phyloP scores from a whole-genome alignment of 2,888 invertebrate genomes.

The Altica lythri region DNA sequence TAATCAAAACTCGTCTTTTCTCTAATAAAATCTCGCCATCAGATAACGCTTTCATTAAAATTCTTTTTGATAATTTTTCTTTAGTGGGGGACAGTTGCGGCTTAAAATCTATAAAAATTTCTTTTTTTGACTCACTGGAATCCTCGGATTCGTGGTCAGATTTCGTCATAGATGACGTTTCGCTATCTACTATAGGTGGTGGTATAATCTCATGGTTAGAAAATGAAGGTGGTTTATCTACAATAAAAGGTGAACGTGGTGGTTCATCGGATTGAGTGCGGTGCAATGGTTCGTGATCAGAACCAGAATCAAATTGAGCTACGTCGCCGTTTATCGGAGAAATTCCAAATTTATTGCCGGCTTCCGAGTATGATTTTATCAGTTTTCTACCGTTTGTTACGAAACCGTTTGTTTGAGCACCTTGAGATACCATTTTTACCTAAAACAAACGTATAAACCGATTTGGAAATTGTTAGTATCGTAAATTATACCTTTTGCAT shows the following conservation, averaged over 20 bases:
- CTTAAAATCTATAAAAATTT: conserved; percentile 85
- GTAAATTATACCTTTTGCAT: conserved; percentile 70
- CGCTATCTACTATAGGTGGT: conserved; percentile 43
- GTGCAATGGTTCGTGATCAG: conserved; percentile 76
- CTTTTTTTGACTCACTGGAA: conserved; percentile 50
- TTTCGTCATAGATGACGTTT: conserved; percentile 51
- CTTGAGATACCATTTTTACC: conserved; percentile 88
- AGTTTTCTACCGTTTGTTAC: conserved; percentile 73
- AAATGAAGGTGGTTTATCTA: conserved; percentile 61
- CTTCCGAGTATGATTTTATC: conserved; percentile 84
- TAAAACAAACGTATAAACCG: conserved; percentile 50
- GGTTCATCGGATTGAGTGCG: conserved; percentile 87
- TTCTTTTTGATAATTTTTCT: conserved; percentile 57
- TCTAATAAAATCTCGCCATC: conserved; percentile 78
- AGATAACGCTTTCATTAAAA: conserved; percentile 75
- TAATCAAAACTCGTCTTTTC: conserved; percentile 56
- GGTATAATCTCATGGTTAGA: conserved; percentile 55
- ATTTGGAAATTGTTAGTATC: neutral
- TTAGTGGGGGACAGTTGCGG: conserved; percentile 64
- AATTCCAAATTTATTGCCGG: conserved; percentile 59
- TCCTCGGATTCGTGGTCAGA: conserved; percentile 54
- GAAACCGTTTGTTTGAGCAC: conserved; percentile 86
- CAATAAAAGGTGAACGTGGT: conserved; percentile 73
- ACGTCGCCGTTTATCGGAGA: conserved; percentile 50
- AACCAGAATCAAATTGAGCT: conserved; percentile 41